Base-by-base conservation (phyloP, 2,888 invertebrate genomes). In the Elmis aenea region DNA sequence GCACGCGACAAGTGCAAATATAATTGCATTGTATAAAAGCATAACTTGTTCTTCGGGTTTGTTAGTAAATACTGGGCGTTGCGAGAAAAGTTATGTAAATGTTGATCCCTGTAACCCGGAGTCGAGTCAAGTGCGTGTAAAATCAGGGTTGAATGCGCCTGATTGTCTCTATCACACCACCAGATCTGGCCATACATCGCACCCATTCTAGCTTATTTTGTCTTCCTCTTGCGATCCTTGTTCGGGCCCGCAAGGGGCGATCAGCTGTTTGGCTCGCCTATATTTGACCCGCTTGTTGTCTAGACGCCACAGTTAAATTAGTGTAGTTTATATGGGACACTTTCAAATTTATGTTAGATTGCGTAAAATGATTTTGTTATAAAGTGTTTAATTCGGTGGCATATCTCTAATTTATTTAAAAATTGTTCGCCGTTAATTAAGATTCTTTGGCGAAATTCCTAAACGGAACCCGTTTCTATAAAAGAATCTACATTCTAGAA, bases 41-140 rank as follows among this genome's bases (percentile, higher is more conserved):
- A n/a, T n/a, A n/a, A n/a, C n/a, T n/a, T n/a, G n/a, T n/a, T n/a
- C n/a, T 8, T 18, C 28, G 30, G 15, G 29, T 34, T 33, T 28
- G 29, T 18, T 37, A 45, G 48, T 47, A 50, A 51, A 48, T 42
- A 45, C 42, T 31, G 43, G 48, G 47, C 43, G 47, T 46, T 47
- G 42, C 45, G 47, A 45, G 48, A 54, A 56, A 55, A 60, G 56
- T 57, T 61, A 62, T 62, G 59, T 59, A 58, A 62, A 62, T 62
- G 52, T 45, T 55, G 48, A 55, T 54, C 55, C 51, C 50, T 48
- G 47, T 52, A 57, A 54, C 54, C 56, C 48, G 52, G 41, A 45
- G 42, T 48, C 63, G 68, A 74, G 70, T 72, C 73, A 74, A 74
- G 74, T 74, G 73, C 72, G 72, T 73, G 73, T 73, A 72, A 72